Percentiles rank a stretch among this genome's conserved stretches.
phyloP scores from a whole-genome alignment of 2,797 vertebrate species.

The Bucorvus abyssinicus region DNA sequence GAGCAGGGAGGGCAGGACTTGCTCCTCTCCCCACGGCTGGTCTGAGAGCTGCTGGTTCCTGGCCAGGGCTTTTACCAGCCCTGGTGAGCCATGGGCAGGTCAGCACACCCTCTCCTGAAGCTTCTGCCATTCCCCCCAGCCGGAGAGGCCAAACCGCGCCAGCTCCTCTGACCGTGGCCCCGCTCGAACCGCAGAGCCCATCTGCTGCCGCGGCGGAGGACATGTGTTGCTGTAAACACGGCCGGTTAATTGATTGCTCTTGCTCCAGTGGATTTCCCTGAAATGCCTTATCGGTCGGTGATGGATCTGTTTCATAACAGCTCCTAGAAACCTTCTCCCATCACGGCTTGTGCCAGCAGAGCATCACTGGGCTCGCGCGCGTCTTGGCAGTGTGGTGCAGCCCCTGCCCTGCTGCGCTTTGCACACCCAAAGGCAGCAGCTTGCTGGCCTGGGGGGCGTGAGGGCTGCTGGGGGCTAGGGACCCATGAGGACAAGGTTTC shows the following conservation, averaged over 20 bases:
- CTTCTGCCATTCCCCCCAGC: accelerated
- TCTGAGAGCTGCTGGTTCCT: neutral
- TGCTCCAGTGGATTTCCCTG: neutral
- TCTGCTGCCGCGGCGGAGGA: accelerated
- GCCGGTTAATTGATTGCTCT: neutral
- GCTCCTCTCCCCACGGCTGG: neutral
- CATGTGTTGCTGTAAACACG: accelerated
- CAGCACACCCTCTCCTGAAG: neutral
- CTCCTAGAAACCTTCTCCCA: neutral
- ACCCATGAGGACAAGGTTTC: accelerated
- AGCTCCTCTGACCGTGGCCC: accelerated
- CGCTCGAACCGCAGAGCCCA: neutral
- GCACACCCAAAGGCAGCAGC: neutral
- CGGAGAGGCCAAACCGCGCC: neutral
- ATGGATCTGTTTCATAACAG: neutral
- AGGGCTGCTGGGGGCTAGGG: neutral
- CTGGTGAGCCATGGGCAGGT: accelerated
- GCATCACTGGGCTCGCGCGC: accelerated
- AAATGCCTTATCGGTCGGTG: neutral
- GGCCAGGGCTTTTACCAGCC: neutral
- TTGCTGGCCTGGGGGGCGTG: neutral
- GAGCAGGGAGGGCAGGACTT: neutral
- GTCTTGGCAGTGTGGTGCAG: accelerated
- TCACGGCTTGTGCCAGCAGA: accelerated
- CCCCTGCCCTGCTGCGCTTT: neutral